Percentiles rank a stretch among this genome's conserved stretches.
Conservation (phyloP, 2,797 vertebrate genomes). For the Rhyacichthys aspro region DNA sequence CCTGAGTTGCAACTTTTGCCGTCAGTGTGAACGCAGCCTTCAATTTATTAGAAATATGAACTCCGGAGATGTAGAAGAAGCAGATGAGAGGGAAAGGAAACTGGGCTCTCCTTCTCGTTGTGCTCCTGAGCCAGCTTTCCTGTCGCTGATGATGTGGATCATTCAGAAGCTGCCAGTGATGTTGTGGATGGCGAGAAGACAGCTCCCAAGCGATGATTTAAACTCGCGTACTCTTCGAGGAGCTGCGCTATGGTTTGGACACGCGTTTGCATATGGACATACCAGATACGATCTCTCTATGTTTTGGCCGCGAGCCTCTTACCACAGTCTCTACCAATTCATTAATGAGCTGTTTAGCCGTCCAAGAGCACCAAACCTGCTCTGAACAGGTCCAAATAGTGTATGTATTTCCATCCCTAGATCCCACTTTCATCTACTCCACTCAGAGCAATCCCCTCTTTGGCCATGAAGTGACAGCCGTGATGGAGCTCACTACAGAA, state of each 20-base stretch:
- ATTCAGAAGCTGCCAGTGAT: constrained; percentile 62
- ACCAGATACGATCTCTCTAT: constrained; percentile 53
- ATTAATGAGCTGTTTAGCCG: constrained; percentile 71
- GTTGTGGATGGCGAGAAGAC: constrained; percentile 70
- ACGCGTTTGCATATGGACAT: constrained; percentile 22
- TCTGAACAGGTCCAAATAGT: constrained; percentile 58
- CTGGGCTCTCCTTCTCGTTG: constrained; percentile 52
- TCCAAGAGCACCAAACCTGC: constrained; percentile 70
- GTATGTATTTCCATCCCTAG: constrained; percentile 60
- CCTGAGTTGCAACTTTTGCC: no score
- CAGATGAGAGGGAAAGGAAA: constrained; percentile 43
- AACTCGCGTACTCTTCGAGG: constrained; percentile 28
- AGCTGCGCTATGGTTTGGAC: constrained; percentile 52
- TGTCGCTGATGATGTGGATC: constrained; percentile 65
- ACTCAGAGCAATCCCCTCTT: constrained; percentile 38
- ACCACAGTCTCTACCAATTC: constrained; percentile 74
- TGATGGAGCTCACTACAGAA: constrained; percentile 62
- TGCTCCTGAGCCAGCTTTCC: constrained; percentile 52
- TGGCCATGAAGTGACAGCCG: constrained; percentile 71
- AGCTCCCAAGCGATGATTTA: constrained; percentile 61
- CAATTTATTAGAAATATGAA: constrained; percentile 38
- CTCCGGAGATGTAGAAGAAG: constrained; percentile 51
- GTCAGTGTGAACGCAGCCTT: background rate
- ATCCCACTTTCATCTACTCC: constrained; percentile 30
- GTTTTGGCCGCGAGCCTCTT: constrained; percentile 53